Evolutionary conservation across 2,888 invertebrate genomes (phyloP).

Genomic region (Cantharis nigra): DNA sequence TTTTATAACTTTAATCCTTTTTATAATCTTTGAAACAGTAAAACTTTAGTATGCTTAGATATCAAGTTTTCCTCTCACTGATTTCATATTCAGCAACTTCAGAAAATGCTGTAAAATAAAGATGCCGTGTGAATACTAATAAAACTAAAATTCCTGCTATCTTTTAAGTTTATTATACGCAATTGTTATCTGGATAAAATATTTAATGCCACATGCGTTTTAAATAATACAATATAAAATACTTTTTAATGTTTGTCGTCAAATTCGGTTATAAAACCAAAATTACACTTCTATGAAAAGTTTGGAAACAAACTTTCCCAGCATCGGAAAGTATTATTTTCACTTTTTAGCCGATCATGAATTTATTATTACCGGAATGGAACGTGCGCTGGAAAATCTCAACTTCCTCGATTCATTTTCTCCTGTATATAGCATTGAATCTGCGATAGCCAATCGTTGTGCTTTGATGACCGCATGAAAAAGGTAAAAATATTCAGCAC

Average conservation of each 20-base stretch:
- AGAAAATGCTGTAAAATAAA: conserved; percentile 22
- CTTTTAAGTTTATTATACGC: not conserved
- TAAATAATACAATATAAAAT: not conserved
- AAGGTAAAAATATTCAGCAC: not conserved
- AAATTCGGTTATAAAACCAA: not conserved
- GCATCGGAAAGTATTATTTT: not conserved
- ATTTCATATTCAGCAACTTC: conserved; percentile 26
- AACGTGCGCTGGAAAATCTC: not conserved
- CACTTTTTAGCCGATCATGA: not conserved
- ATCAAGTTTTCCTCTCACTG: conserved; percentile 27
- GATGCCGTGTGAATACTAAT: conserved; percentile 16
- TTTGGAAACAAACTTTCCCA: not conserved
- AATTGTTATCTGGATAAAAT: not conserved
- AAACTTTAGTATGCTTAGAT: conserved; percentile 29
- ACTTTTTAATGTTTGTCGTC: not conserved
- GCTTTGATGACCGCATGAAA: not conserved
- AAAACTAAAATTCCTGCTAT: not conserved
- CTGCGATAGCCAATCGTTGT: not conserved
- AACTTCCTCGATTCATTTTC: not conserved
- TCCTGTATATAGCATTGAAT: not conserved
- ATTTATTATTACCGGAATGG: not conserved
- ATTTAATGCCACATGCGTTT: not conserved
- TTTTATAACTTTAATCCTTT: conserved; percentile 30
- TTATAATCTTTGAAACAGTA: conserved; percentile 28
- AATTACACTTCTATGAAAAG: not conserved